Conservation (phyloP, 2,113 vertebrate genomes). For the Leptodactylus fuscus region DNA sequence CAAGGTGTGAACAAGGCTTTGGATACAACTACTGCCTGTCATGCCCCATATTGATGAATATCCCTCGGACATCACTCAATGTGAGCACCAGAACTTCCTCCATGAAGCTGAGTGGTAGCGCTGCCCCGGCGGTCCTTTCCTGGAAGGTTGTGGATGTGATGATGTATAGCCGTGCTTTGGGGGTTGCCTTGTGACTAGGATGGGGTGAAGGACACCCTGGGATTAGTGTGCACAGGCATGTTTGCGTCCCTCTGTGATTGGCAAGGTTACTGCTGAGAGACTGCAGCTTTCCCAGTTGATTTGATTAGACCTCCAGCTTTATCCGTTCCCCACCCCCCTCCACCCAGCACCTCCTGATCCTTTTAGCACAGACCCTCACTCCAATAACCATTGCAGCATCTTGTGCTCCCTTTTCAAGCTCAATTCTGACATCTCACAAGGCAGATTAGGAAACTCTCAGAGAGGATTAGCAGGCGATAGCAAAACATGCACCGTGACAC, state of each 20-base stretch:
- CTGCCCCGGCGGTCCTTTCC: neutral
- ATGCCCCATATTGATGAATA: too few relatives aligned
- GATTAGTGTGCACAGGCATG: conserved; percentile 84
- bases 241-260: conserved; percentile 78
- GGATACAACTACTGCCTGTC: too few relatives aligned
- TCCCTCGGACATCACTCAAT: too few relatives aligned
- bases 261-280: conserved; percentile 88
- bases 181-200: conserved; percentile 25
- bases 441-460: conserved; percentile 64
- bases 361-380: conserved; percentile 81
- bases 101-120: neutral
- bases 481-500: conserved; percentile 55
- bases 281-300: conserved; percentile 84
- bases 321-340: conserved; percentile 69
- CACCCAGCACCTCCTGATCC: conserved; percentile 82
- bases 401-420: conserved; percentile 63
- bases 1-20: too few relatives aligned
- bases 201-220: conserved; percentile 86
- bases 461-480: conserved; percentile 62
- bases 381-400: conserved; percentile 66
- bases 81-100: neutral
- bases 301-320: conserved; percentile 86
- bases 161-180: neutral
- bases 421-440: conserved; percentile 70
- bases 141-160: neutral